Conservation (phyloP, 2,888 invertebrate species). For the Ernsta delagoae region DNA sequence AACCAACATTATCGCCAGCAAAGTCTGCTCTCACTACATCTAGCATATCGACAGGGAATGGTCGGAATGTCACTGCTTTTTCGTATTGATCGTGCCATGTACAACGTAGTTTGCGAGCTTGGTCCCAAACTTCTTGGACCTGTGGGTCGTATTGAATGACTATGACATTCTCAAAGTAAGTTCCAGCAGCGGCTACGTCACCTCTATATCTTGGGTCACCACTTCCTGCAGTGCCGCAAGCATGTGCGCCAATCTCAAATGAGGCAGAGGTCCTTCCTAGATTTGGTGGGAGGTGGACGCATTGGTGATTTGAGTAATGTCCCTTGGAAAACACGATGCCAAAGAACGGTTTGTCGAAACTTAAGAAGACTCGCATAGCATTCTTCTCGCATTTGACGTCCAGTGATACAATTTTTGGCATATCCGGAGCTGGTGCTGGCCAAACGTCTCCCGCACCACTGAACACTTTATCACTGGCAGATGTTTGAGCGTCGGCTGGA, state of each 20-base stretch:
- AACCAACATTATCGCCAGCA: constrained; percentile 97
- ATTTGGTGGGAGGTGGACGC: constrained; percentile 95
- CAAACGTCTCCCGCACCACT: constrained; percentile 90
- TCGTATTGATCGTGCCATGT: constrained; percentile 98
- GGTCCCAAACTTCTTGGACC: constrained; percentile 98
- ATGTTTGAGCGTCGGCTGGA: constrained; percentile 79
- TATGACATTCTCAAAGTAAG: constrained; percentile 97
- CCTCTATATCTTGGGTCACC: constrained; percentile 97
- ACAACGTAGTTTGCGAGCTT: constrained; percentile 95
- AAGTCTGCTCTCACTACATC: constrained; percentile 98
- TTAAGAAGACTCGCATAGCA: constrained; percentile 96
- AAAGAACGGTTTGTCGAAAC: constrained; percentile 97
- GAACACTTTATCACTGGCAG: constrained; percentile 86
- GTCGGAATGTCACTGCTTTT: constrained; percentile 96
- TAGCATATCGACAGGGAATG: constrained; percentile 97
- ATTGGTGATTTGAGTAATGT: constrained; percentile 96
- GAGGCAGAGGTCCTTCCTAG: constrained; percentile 94
- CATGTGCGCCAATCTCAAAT: constrained; percentile 96
- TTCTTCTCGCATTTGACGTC: constrained; percentile 98
- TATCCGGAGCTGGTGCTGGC: constrained; percentile 94
- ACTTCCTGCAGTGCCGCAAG: constrained; percentile 96
- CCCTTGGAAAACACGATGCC: constrained; percentile 98
- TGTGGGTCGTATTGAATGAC: constrained; percentile 97
- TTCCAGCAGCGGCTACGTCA: constrained; percentile 94
- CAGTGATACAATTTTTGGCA: constrained; percentile 96